These are phyloP conservation scores for Chiloscyllium punctatum DNA, from an alignment of 2,797 vertebrate genomes.

Conservation along the genomic window DNA sequence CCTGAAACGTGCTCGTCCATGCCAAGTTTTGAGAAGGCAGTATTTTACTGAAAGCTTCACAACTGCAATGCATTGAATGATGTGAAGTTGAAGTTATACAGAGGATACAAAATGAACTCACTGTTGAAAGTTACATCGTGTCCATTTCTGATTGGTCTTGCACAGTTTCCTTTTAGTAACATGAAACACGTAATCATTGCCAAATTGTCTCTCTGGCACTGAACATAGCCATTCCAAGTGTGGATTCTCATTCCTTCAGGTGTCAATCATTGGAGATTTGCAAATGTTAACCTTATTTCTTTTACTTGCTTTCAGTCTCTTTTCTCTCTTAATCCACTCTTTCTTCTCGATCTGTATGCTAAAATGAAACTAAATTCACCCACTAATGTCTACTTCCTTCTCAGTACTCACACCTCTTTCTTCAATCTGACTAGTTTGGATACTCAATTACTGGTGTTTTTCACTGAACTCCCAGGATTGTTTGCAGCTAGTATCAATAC, in stretches of 20 bases:
- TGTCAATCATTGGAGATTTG: background rate
- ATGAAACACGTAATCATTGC: background rate
- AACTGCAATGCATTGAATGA: background rate
- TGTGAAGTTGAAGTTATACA: background rate
- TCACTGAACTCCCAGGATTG: background rate
- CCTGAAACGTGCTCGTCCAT: too few species aligned
- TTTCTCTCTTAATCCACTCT: background rate
- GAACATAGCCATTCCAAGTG: background rate
- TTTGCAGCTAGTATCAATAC: background rate
- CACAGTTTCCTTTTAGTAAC: background rate
- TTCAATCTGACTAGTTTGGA: background rate
- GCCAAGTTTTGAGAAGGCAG: background rate
- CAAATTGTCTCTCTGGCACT: background rate
- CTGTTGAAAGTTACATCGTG: background rate
- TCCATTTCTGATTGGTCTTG: background rate
- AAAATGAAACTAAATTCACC: background rate
- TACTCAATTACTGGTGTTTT: background rate
- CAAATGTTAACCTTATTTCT: background rate
- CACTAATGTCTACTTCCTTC: background rate
- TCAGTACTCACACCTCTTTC: background rate
- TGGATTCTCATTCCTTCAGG: background rate
- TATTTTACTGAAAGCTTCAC: background rate
- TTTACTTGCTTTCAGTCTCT: background rate
- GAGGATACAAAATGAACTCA: background rate
- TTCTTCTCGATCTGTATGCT: background rate